A percentile compares a stretch with the other conserved stretches of the same genome.
Evolutionary conservation across 2,888 invertebrate genomes (phyloP).

Genomic region (Drosophila austrosaltans): DNA sequence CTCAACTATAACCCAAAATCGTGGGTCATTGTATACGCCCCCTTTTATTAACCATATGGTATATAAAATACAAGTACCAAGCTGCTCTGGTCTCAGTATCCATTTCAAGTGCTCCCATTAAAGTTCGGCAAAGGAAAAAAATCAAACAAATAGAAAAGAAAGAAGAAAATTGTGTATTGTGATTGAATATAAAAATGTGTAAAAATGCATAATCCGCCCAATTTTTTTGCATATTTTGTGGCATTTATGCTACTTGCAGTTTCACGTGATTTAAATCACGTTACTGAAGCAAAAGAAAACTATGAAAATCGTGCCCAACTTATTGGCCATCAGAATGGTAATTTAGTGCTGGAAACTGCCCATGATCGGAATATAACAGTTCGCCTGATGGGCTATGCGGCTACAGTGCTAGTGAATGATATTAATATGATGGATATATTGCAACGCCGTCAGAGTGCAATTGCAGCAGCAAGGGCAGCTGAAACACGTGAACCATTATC

Average conservation of each 20-base stretch:
- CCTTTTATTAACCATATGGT: neutral
- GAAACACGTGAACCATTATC: conserved; percentile 33
- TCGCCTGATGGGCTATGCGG: conserved; percentile 87
- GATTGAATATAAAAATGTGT: conserved; percentile 29
- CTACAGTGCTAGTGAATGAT: conserved; percentile 88
- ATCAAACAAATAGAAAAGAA: neutral
- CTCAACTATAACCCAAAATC: neutral
- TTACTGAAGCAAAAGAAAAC: conserved; percentile 18
- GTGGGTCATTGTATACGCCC: neutral
- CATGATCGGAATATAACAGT: conserved; percentile 91
- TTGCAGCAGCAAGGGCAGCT: conserved; percentile 27
- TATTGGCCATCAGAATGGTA: conserved; percentile 86
- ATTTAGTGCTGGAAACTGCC: conserved; percentile 90
- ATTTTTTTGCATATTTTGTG: conserved; percentile 7
- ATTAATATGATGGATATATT: conserved; percentile 85
- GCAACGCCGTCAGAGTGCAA: conserved; percentile 37
- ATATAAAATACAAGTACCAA: conserved; percentile 7
- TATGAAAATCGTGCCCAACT: conserved; percentile 62
- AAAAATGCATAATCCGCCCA: conserved; percentile 37
- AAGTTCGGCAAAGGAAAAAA: neutral
- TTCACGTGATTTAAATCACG: neutral
- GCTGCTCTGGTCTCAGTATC: neutral
- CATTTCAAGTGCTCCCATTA: neutral
- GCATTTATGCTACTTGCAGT: conserved; percentile 26
- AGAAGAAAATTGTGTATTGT: too few relatives aligned